A percentile compares a stretch with the other conserved stretches of the same genome.
phyloP scores from a whole-genome alignment of 2,888 invertebrate species.

The Bhutanitis thaidina region DNA sequence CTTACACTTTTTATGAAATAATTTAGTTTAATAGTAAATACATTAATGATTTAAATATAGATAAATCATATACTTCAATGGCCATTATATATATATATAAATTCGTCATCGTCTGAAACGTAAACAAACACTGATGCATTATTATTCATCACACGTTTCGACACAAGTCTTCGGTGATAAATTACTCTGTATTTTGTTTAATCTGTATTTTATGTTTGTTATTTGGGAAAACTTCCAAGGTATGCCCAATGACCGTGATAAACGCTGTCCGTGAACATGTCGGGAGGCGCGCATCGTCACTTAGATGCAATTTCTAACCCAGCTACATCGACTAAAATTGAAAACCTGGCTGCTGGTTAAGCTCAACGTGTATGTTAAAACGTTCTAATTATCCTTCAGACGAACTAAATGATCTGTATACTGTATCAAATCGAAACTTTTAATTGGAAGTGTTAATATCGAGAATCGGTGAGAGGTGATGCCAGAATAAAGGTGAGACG shows the following conservation, averaged over 20 bases:
- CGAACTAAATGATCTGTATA: neutral
- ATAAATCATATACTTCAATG: no score
- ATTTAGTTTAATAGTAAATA: no score
- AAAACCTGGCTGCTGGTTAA: no score
- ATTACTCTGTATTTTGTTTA: neutral
- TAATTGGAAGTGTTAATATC: slow-evolving; percentile 9
- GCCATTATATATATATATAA: neutral
- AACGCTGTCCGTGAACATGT: no score
- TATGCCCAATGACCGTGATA: neutral
- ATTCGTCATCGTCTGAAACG: neutral
- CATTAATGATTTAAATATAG: no score
- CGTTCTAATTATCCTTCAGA: neutral
- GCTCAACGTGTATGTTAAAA: no score
- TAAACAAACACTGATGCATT: slow-evolving; percentile 10
- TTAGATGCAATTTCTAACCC: no score
- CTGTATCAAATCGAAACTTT: neutral
- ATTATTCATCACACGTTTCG: slow-evolving; percentile 13
- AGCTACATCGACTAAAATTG: no score
- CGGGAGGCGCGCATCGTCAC: no score
- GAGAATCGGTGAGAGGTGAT: neutral
- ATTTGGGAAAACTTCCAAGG: slow-evolving; percentile 9
- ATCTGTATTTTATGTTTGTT: no score
- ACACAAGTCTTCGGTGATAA: slow-evolving; percentile 5
- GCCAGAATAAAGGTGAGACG: slow-evolving; percentile 10
- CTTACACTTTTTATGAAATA: no score